Percentiles rank a stretch among this genome's conserved stretches.
Evolutionary conservation across 2,888 invertebrate genomes (phyloP).

Genomic region (Bellardia pandia): DNA sequence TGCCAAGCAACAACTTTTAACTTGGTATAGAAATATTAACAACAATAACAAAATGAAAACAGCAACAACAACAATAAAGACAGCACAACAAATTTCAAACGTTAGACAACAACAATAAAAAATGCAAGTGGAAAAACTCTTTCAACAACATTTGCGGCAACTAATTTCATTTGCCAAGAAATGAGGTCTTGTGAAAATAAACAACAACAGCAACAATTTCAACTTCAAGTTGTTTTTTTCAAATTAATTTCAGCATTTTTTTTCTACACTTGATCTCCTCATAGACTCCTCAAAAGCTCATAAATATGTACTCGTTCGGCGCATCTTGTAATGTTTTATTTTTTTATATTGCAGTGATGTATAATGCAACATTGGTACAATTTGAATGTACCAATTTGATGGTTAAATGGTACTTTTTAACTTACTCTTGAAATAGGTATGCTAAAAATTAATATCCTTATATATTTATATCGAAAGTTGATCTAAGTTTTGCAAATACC

Average conservation of each 20-base stretch:
- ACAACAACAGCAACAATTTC: conserved; percentile 61
- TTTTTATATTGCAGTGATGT: not conserved
- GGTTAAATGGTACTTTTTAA: no score
- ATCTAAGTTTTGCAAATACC: no score
- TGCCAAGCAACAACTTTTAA: conserved; percentile 66
- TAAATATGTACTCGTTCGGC: conserved; percentile 30
- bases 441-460: no score
- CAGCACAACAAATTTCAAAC: conserved; percentile 31
- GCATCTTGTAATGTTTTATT: not conserved
- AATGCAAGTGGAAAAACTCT: conserved; percentile 71
- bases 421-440: no score
- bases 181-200: conserved; percentile 70
- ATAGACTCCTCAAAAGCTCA: conserved; percentile 48
- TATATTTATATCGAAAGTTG: no score
- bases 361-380: not conserved
- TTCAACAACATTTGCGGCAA: conserved; percentile 61
- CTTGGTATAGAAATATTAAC: conserved; percentile 45
- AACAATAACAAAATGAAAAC: conserved; percentile 9
- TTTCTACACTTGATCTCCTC: conserved; percentile 52
- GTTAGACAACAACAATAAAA: conserved; percentile 60
- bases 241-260: conserved; percentile 6
- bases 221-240: conserved; percentile 58
- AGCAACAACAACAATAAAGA: conserved; percentile 21
- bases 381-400: not conserved
- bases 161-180: conserved; percentile 72